phyloP scores from a whole-genome alignment of 2,888 invertebrate species.

The Sphaeridia pumilis region DNA sequence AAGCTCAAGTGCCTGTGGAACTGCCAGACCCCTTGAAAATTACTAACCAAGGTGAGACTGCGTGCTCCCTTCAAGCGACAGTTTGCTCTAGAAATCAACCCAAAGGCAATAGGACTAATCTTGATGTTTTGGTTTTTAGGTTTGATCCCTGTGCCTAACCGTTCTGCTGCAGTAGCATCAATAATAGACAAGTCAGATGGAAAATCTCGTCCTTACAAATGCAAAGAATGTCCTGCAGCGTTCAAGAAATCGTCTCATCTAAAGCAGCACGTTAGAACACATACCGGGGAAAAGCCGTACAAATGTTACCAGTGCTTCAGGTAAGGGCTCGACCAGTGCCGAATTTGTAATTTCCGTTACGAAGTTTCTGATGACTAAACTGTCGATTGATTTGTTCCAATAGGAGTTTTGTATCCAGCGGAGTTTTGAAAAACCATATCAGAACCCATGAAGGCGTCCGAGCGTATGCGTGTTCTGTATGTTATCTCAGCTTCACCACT shows the following conservation, averaged over 20 bases:
- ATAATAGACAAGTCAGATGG: constrained; percentile 21
- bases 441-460: constrained; percentile 46
- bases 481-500: constrained; percentile 47
- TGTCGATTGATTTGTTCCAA: constrained; percentile 18
- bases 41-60: constrained; percentile 26
- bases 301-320: constrained; percentile 40
- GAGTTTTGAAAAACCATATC: constrained; percentile 47
- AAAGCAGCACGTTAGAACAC: constrained; percentile 44
- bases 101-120: not conserved
- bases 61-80: constrained; percentile 11
- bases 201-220: constrained; percentile 43
- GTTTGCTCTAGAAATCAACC: not conserved
- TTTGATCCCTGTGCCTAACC: constrained; percentile 23
- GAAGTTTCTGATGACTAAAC: not conserved
- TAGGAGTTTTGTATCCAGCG: constrained; percentile 46
- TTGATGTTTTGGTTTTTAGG: constrained; percentile 8
- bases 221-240: constrained; percentile 41
- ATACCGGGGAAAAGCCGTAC: constrained; percentile 44
- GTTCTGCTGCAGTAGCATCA: constrained; percentile 13
- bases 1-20: constrained; percentile 15
- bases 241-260: constrained; percentile 49
- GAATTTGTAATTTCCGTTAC: not conserved
- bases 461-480: constrained; percentile 45
- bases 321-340: constrained; percentile 13
- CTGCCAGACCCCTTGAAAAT: constrained; percentile 33